Base-by-base conservation (phyloP, 2,888 invertebrate species). In the Synanthedon tipuliformis region DNA sequence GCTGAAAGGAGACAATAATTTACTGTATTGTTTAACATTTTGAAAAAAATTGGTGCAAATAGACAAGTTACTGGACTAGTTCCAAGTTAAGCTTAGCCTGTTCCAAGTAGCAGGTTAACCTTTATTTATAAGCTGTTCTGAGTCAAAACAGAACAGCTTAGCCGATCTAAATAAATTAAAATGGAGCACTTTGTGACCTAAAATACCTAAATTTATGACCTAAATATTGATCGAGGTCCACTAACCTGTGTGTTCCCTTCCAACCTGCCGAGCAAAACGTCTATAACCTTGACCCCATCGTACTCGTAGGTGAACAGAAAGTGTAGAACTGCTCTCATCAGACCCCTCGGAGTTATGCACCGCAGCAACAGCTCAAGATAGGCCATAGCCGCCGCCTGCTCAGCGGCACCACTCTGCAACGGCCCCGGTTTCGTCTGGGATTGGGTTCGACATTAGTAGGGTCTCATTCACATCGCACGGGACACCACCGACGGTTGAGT, bases 331-430 rank as follows among this genome's bases (percentile, higher is more conserved):
- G 94, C 92, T 61, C 93, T 89, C 61, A 98, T 84, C 52, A 99
- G 86, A 0, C 95, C 94, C 0, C 95, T 93, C 0, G 49, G 16
- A 5, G 95, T 94, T 12, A 96, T 93, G 52, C 95, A 94, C 51
- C 98, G 91, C 58, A 99, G 79, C 65, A 96, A 92, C 61, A 99
- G 88, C 81, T 98, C 97, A 58, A 98, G 90, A 82, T 98, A 98
- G 7, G 95, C 95, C 70, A 95, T 97, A 10, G 97, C 95, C 51
- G 97, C 94, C 55, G 96, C 92, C 73, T 97, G 93, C 78, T 98
- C 97, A 61, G 94, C 93, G 62, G 93, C 89, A 56, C 95, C 93
- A 78, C 91, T 94, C 95, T 96, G 91, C 79, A 92, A 90, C 81
- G 82, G 68, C 67, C 69, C 78, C 69, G 73, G 75, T 75, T 71